phyloP scores from a whole-genome alignment of 2,113 vertebrate genomes.

The Mus spicilegus region DNA sequence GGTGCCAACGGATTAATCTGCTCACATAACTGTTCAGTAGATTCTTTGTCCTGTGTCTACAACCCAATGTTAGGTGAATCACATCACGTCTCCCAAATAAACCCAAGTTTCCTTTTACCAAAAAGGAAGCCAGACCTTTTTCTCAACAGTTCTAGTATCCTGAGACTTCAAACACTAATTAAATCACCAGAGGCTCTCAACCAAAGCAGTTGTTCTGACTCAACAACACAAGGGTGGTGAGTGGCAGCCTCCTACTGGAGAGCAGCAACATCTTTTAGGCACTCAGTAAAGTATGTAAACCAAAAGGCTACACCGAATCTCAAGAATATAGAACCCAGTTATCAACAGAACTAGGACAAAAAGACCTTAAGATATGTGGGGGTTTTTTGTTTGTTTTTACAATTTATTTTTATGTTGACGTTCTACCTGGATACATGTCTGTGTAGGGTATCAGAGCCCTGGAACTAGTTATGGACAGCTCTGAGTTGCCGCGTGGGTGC shows the following conservation, averaged over 20 bases:
- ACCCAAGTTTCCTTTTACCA: not conserved
- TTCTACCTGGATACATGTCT: not conserved
- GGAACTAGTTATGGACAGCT: not conserved
- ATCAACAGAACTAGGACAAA: not conserved
- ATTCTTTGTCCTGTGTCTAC: not conserved
- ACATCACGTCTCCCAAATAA: not conserved
- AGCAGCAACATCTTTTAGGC: no score
- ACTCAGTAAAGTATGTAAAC: not conserved
- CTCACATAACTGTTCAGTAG: not conserved
- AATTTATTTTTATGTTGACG: not conserved
- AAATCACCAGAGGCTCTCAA: not conserved
- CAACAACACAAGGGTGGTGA: no score
- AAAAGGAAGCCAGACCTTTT: not conserved
- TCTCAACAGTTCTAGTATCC: not conserved
- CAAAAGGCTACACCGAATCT: not conserved
- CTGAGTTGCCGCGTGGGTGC: not conserved
- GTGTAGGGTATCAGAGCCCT: not conserved
- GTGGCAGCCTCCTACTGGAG: not conserved
- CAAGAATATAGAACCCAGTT: not conserved
- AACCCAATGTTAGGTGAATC: not conserved
- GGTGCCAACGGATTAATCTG: not conserved
- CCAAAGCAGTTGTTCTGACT: not conserved
- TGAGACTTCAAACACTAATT: not conserved
- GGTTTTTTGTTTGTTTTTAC: not conserved
- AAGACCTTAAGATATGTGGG: not conserved